Conservation (phyloP, 2,888 invertebrate species). For the Polymixis flavicincta region DNA sequence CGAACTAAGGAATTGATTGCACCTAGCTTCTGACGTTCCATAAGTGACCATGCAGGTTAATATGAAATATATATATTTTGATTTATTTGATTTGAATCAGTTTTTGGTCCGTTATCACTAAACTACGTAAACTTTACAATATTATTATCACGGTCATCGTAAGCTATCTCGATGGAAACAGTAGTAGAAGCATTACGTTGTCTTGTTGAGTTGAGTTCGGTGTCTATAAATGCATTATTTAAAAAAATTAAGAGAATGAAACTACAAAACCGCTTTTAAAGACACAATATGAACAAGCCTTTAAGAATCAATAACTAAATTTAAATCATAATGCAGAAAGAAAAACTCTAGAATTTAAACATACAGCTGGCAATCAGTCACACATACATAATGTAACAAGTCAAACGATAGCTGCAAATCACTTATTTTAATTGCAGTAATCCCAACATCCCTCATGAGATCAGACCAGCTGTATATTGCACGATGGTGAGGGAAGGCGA, state of each 20-base stretch:
- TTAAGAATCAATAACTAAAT: not conserved
- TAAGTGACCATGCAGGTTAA: no score
- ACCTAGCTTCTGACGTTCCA: no score
- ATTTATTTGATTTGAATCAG: no score
- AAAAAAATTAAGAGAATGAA: not conserved
- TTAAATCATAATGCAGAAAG: not conserved
- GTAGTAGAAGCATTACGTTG: not conserved
- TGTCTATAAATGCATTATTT: not conserved
- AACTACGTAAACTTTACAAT: no score
- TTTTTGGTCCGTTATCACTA: no score
- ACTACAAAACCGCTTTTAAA: not conserved
- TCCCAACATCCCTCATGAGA: constrained; percentile 85
- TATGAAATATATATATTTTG: no score
- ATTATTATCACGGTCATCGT: no score
- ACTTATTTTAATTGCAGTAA: constrained; percentile 73
- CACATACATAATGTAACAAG: not conserved
- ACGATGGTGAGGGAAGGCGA: constrained; percentile 93
- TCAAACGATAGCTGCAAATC: not conserved
- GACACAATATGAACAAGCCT: not conserved
- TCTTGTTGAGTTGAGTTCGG: not conserved
- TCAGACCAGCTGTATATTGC: constrained; percentile 93
- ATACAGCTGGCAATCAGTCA: not conserved
- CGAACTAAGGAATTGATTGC: no score
- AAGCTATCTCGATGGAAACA: no score
- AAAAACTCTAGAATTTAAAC: not conserved